phyloP scores from a whole-genome alignment of 2,113 vertebrate genomes.

The Delphinapterus leucas region DNA sequence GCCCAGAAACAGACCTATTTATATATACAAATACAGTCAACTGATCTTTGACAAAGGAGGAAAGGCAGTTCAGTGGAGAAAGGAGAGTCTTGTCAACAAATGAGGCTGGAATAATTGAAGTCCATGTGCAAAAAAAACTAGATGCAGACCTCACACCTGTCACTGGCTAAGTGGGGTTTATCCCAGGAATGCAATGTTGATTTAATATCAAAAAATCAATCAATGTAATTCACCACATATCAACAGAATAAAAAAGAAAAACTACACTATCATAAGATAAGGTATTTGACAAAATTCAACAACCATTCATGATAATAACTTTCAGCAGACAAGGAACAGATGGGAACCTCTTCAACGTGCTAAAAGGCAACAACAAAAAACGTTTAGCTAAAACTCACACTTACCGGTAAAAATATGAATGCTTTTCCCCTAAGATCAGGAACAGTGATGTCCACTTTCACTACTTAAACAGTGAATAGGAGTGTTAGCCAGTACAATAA shows the following conservation, averaged over 20 bases:
- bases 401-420: background rate
- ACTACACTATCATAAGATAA: background rate
- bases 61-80: too few species aligned
- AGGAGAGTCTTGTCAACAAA: too few species aligned
- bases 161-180: background rate
- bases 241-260: constrained; percentile 7
- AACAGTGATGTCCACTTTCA: background rate
- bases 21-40: too few species aligned
- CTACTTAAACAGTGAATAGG: background rate
- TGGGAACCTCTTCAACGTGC: background rate
- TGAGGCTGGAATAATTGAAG: too few species aligned
- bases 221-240: background rate
- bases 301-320: background rate
- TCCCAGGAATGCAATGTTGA: background rate
- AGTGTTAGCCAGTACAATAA: background rate
- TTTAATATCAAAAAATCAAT: background rate
- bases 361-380: background rate
- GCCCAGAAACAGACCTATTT: too few species aligned
- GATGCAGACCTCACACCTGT: too few species aligned
- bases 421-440: background rate
- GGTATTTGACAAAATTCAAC: background rate
- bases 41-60: too few species aligned
- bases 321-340: background rate
- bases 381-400: background rate
- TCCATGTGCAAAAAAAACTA: too few species aligned